Percentiles rank a stretch among this genome's conserved stretches.
phyloP scores from a whole-genome alignment of 2,113 vertebrate species.

The Acanthisitta chloris region DNA sequence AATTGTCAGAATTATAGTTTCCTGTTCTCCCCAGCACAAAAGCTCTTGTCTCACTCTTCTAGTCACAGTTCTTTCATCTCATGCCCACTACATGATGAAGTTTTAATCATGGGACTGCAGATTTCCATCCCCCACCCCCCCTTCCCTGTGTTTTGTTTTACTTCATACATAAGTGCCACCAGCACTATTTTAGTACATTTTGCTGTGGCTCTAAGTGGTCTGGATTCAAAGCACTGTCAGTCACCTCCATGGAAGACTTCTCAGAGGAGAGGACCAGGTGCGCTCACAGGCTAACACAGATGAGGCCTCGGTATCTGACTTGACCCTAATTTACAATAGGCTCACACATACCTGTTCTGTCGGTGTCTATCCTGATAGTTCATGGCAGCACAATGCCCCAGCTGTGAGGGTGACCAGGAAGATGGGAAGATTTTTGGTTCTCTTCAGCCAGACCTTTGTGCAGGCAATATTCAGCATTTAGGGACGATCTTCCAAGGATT shows the following conservation, averaged over 20 bases:
- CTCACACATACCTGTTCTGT: neutral
- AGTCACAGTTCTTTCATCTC: neutral
- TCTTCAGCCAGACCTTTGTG: neutral
- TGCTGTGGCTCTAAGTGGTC: neutral
- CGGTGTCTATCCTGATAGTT: neutral
- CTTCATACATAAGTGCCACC: neutral
- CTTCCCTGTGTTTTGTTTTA: neutral
- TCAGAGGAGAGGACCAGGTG: neutral
- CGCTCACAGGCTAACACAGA: neutral
- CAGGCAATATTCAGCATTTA: neutral
- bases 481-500: neutral
- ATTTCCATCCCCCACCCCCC: neutral
- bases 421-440: neutral
- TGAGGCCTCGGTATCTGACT: neutral
- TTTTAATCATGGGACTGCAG: neutral
- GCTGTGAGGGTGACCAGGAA: neutral
- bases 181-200: neutral
- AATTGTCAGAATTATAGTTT: neutral
- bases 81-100: neutral
- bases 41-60: neutral
- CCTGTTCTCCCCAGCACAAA: neutral
- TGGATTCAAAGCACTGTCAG: neutral
- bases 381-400: fast-evolving
- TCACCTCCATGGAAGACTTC: neutral
- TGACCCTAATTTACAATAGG: neutral